A percentile compares a stretch with the other conserved stretches of the same genome.
Evolutionary conservation across 2,888 invertebrate species (phyloP).

Genomic region (Nasonia oneida): DNA sequence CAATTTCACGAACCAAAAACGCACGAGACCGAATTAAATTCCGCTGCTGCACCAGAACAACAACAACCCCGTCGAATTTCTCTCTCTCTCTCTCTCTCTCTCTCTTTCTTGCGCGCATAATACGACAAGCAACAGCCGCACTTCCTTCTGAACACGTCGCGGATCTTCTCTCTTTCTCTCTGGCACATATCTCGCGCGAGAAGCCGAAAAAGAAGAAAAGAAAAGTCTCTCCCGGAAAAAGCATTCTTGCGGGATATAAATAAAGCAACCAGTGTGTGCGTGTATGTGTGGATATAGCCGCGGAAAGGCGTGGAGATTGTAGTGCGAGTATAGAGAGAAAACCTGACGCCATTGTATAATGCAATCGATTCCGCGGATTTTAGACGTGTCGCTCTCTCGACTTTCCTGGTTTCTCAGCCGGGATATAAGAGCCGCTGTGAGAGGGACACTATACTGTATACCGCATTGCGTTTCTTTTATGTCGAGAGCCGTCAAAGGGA

Average conservation of each 20-base stretch:
- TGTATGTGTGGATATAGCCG: background rate
- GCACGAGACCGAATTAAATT: background rate
- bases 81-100: background rate
- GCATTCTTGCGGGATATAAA: slow-evolving; percentile 22
- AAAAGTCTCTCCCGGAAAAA: slow-evolving; percentile 9
- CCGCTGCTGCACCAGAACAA: background rate
- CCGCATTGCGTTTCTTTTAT: slow-evolving; percentile 16
- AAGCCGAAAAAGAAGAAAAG: background rate
- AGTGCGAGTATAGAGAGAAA: background rate
- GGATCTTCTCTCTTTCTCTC: too few species aligned
- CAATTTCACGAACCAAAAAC: background rate
- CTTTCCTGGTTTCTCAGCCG: background rate
- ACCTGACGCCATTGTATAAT: slow-evolving; percentile 15
- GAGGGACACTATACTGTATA: too few species aligned
- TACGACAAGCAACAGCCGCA: too few species aligned
- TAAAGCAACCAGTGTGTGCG: background rate
- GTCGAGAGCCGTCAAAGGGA: slow-evolving; percentile 28
- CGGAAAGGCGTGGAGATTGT: background rate
- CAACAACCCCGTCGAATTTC: background rate
- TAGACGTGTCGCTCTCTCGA: slow-evolving; percentile 9
- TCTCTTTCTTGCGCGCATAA: too few species aligned
- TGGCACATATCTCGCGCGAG: background rate
- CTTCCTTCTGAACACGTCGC: too few species aligned
- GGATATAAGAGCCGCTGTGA: background rate
- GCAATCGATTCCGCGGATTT: slow-evolving; percentile 47